These are phyloP conservation scores for Schizotus pectinicornis DNA, from an alignment of 2,888 invertebrate species.

Conservation along the genomic window DNA sequence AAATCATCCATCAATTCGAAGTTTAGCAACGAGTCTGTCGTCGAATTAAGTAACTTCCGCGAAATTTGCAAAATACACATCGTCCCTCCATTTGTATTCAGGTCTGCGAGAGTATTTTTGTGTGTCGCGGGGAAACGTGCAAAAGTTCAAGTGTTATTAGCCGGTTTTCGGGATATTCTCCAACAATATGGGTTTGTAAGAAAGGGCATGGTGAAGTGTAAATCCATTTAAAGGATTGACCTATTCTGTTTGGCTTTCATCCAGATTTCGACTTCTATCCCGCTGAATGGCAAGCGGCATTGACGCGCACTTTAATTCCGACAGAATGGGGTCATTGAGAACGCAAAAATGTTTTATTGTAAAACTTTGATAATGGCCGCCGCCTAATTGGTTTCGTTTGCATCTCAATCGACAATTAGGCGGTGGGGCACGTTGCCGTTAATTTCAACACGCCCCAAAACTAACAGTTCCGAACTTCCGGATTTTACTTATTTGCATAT, in stretches of 20 bases:
- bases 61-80: too few relatives aligned
- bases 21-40: too few relatives aligned
- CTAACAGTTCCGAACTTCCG: too few relatives aligned
- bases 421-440: not conserved
- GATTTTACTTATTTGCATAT: too few relatives aligned
- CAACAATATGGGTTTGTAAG: slow-evolving; percentile 15
- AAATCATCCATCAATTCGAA: too few relatives aligned
- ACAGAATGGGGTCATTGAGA: too few relatives aligned
- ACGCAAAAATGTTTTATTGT: too few relatives aligned
- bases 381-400: not conserved
- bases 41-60: too few relatives aligned
- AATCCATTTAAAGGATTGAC: slow-evolving; percentile 30
- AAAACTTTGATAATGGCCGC: too few relatives aligned
- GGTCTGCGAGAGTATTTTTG: too few relatives aligned
- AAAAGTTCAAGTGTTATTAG: slow-evolving; percentile 23
- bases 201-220: slow-evolving; percentile 20
- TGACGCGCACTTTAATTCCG: not conserved
- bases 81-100: slow-evolving; percentile 9
- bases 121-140: not conserved
- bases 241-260: slow-evolving; percentile 28
- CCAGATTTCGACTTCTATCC: slow-evolving; percentile 20
- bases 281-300: slow-evolving; percentile 13
- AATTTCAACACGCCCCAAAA: too few relatives aligned
- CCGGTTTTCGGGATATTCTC: slow-evolving; percentile 17
- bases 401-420: not conserved